Percentiles rank a stretch among this genome's conserved stretches.
Conservation (phyloP, 2,888 invertebrate species). For the Acronicta psi region DNA sequence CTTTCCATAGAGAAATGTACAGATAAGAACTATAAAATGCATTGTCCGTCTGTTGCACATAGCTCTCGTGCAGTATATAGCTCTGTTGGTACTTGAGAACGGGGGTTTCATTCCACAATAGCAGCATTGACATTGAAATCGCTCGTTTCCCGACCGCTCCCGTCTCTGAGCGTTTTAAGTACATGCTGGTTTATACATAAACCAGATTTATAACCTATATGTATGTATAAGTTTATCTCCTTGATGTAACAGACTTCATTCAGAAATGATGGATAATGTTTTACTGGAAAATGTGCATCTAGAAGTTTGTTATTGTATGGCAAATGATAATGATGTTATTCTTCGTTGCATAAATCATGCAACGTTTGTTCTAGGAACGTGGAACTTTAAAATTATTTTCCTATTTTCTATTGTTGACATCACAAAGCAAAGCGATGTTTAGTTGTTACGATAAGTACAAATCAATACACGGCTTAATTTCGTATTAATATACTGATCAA, state of each 20-base stretch:
- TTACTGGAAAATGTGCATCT: slow-evolving; percentile 4
- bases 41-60: slow-evolving; percentile 6
- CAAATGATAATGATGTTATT: slow-evolving; percentile 8
- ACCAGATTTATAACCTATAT: slow-evolving; percentile 18
- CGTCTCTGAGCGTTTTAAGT: slow-evolving; percentile 13
- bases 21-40: slow-evolving; percentile 22
- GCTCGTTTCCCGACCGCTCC: slow-evolving; percentile 15
- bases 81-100: slow-evolving; percentile 12
- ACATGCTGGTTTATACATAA: slow-evolving; percentile 21
- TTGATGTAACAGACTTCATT: not conserved
- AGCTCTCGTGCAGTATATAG: slow-evolving; percentile 10
- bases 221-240: slow-evolving; percentile 4
- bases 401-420: too few species aligned
- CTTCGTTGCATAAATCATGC: slow-evolving; percentile 11
- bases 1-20: not conserved
- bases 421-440: too few species aligned
- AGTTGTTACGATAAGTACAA: too few species aligned
- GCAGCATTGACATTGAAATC: slow-evolving; percentile 46
- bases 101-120: slow-evolving; percentile 9
- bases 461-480: too few species aligned
- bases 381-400: too few species aligned
- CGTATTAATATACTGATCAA: too few species aligned
- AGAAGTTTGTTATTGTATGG: slow-evolving; percentile 8
- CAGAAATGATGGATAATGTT: slow-evolving; percentile 10
- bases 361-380: slow-evolving; percentile 2